These are phyloP conservation scores for Erebia palarica DNA, from an alignment of 2,888 invertebrate species.

Conservation along the genomic window DNA sequence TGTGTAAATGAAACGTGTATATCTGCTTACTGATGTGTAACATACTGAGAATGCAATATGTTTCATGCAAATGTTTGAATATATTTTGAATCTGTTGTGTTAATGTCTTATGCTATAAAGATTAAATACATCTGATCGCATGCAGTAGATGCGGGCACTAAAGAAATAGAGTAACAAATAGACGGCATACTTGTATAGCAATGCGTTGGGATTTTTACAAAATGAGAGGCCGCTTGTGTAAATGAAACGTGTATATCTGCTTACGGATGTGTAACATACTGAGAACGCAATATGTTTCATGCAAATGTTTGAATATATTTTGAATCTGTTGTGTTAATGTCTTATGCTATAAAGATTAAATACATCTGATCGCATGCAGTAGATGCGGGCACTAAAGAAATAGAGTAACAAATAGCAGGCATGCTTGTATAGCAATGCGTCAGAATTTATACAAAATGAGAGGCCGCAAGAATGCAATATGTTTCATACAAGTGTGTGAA, in stretches of 20 bases:
- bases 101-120: too few species aligned
- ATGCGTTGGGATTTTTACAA: background rate
- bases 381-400: background rate
- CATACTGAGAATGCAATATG: too few species aligned
- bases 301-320: background rate
- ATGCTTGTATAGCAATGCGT: background rate
- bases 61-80: too few species aligned
- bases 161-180: background rate
- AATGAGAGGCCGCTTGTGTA: background rate
- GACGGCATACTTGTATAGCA: background rate
- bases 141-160: too few species aligned
- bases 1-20: background rate
- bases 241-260: background rate
- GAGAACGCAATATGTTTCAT: background rate
- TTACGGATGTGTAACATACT: too few species aligned
- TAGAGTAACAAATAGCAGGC: background rate
- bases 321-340: background rate
- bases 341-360: too few species aligned
- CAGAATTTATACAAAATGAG: background rate
- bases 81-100: too few species aligned
- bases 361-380: background rate
- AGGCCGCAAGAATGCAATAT: too few species aligned
- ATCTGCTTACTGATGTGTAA: too few species aligned
- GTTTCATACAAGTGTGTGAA: too few species aligned
- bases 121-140: too few species aligned